Conservation (phyloP, 2,113 vertebrate genomes). For the Daubentonia madagascariensis region DNA sequence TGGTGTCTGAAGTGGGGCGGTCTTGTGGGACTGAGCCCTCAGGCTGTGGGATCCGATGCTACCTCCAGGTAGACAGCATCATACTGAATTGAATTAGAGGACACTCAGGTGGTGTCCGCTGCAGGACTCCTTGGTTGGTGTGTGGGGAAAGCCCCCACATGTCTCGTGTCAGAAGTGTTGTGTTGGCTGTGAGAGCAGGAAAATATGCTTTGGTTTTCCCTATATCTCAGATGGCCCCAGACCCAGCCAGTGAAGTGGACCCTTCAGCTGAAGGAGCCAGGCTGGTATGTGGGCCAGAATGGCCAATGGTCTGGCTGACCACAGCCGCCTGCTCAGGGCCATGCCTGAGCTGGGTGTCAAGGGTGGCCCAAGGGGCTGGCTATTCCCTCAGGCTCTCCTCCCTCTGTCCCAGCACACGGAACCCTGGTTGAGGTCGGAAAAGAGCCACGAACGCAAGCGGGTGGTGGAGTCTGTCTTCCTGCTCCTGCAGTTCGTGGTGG, state of each 20-base stretch:
- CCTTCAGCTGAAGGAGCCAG: background rate
- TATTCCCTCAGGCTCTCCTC: background rate
- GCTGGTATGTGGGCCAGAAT: accelerated
- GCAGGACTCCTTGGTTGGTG: background rate
- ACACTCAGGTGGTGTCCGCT: too few species aligned
- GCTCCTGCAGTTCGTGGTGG: background rate
- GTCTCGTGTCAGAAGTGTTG: background rate
- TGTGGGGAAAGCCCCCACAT: background rate
- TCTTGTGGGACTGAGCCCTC: background rate
- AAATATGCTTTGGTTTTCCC: background rate
- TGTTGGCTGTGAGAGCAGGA: too few species aligned
- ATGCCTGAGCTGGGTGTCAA: accelerated
- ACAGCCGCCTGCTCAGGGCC: accelerated
- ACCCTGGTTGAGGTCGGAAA: slow-evolving; percentile 15
- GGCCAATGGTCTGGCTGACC: background rate
- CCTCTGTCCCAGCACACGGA: background rate
- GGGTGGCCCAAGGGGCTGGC: accelerated
- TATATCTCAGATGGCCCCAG: background rate
- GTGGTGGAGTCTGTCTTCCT: background rate
- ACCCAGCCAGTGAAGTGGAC: too few species aligned
- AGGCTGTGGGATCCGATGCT: background rate
- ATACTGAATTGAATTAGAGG: background rate
- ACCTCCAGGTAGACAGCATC: background rate
- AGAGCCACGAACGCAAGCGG: background rate
- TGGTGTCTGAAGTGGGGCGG: background rate